Base-by-base conservation (phyloP, 2,797 vertebrate species). In the Harpagifer antarcticus region DNA sequence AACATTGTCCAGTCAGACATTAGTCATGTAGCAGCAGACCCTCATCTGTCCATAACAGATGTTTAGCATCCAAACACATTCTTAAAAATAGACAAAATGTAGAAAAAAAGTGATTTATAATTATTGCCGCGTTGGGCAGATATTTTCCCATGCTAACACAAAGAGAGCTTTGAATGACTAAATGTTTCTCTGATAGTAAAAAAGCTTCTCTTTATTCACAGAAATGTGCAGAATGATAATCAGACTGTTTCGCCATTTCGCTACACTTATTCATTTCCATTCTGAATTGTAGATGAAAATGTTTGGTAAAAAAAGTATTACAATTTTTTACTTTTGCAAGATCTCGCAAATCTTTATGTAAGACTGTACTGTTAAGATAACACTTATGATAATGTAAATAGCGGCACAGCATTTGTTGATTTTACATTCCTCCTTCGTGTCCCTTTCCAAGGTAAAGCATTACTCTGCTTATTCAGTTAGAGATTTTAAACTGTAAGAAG, bases 1-100 rank as follows among this genome's bases (percentile, higher is more conserved):
- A 60, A 50, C 43, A 67, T 31, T 62, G 68, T 58, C 54, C 16
- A 40, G 54, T 70, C 8, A 42, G 15, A 66, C 42, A 55, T 66
- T n/a, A 77, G 56, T 64, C 45, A 73, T 16, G 20, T 1, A 1
- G 43, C 43, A 55, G 27, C 27, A 57, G 40, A 42, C 11, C 16
- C 43, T 60, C 52, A 33, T 75, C 27, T 54, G 17, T 19, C 49
- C 1, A 9, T 10, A 4, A 37, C 16, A 44, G 27, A 3, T 7
- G 4, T 37, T 76, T 50, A 10, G 27, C 27, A 27, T 27, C 4
- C 27, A 27, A 27, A 68, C 2, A 15, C 44, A 54, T 37, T 69
- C 45, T 2, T 13, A 47, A 58, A 57, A 56, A 13, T 4, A 20
- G 6, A 44, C 13, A 56, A 43, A 58, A 60, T 2, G 12, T 31